Base-by-base conservation (phyloP, 2,113 vertebrate species). In the Bolborhynchus lineola region DNA sequence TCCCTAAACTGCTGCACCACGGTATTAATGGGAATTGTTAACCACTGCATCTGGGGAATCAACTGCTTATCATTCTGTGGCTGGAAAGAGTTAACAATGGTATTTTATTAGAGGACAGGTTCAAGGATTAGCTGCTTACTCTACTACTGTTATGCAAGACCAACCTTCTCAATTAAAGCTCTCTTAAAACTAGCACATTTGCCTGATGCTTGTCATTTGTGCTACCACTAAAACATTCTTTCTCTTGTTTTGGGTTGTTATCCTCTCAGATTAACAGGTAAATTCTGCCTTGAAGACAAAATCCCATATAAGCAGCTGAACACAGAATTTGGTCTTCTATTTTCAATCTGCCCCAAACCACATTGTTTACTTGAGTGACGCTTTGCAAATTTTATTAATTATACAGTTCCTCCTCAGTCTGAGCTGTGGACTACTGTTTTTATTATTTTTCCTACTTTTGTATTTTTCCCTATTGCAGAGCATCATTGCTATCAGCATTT, bases 361-460 rank as follows among this genome's bases (percentile, higher is more conserved):
- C 76, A 86, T 65, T 90, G 52, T 83, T 94, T 74, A 59, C 11
- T 95, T 96, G 92, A 97, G 86, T 93, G 92, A 96, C 52, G 68
- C n/a, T n/a, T 88, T 16, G 37, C 88, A 74, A 87, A 92, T 96
- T 83, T 95, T 68, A 94, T 82, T 97, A 95, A 96, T 95, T 95
- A 88, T 49, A 91, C 41, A 68, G 65, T 60, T 85, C 65, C 42
- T 95, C 65, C 84, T 93, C 37, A 76, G 72, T 76, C 80, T 76
- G 55, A 96, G 69, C 52, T 85, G 65, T 65, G 62, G 95, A 71
- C 39, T 23, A 11, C 19, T 57, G 21, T 91, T 83, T 74, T 86
- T 35, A 77, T 83, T 75, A 67, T 90, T 81, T 97, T 79, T 75
- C 31, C 25, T 74, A 57, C 37, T 81, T 82, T 71, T 41, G 16